Percentiles rank a stretch among this genome's conserved stretches.
Evolutionary conservation across 2,888 invertebrate species (phyloP).

Genomic region (Diarsia mendica): DNA sequence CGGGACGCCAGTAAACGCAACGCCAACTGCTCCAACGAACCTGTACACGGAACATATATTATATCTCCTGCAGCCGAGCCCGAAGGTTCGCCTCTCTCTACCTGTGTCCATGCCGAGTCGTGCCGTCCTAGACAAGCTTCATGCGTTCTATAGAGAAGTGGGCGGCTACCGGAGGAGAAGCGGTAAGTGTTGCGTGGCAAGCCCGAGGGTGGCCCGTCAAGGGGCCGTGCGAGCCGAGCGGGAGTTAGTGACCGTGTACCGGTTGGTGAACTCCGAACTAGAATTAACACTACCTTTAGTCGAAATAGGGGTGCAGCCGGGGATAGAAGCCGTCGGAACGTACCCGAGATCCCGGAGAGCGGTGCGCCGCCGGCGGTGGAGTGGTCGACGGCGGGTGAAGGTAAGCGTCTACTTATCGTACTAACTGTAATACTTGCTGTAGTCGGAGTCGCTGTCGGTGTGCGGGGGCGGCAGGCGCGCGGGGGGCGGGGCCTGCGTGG

Average conservation of each 20-base stretch:
- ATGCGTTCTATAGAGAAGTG: slow-evolving; percentile 62
- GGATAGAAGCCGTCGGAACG: slow-evolving; percentile 60
- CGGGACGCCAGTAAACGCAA: slow-evolving; percentile 83
- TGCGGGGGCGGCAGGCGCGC: slow-evolving; percentile 62
- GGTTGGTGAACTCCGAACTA: slow-evolving; percentile 58
- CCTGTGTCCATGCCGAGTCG: slow-evolving; percentile 53
- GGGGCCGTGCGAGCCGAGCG: slow-evolving; percentile 57
- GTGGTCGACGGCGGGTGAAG: slow-evolving; percentile 71
- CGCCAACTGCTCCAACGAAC: slow-evolving; percentile 86
- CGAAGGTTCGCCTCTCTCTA: slow-evolving; percentile 13
- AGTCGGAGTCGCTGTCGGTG: slow-evolving; percentile 87
- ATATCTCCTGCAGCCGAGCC: neutral
- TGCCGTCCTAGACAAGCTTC: slow-evolving; percentile 61
- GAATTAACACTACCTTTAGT: slow-evolving; percentile 41
- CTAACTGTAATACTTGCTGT: slow-evolving; percentile 91
- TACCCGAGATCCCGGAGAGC: slow-evolving; percentile 58
- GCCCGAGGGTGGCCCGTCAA: slow-evolving; percentile 46
- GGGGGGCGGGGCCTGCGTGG: slow-evolving; percentile 62
- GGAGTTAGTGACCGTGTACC: slow-evolving; percentile 58
- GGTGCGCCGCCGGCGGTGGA: slow-evolving; percentile 41
- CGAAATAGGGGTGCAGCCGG: slow-evolving; percentile 59
- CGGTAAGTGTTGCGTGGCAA: slow-evolving; percentile 61
- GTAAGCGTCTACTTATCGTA: slow-evolving; percentile 86
- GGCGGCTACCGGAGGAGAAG: slow-evolving; percentile 58
- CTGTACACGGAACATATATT: slow-evolving; percentile 65